Percentiles rank a stretch among this genome's conserved stretches.
Evolutionary conservation across 2,888 invertebrate species (phyloP).

Genomic region (Acanthosepion esculentum): DNA sequence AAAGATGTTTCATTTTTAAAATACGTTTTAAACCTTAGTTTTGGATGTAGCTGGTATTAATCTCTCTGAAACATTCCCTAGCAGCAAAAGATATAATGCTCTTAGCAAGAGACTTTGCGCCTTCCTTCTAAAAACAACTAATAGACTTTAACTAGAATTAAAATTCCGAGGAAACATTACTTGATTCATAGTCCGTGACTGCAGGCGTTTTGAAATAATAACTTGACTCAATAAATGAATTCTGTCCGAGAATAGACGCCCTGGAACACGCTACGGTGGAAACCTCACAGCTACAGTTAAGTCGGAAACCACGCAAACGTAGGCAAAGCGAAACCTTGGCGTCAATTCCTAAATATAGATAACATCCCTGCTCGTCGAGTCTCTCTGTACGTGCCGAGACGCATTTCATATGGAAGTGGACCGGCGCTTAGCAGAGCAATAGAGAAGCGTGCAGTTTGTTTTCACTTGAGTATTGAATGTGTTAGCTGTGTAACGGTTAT

Average conservation of each 20-base stretch:
- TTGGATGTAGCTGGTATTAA: no score
- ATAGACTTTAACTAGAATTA: neutral
- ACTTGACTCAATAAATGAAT: neutral
- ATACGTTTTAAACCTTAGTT: no score
- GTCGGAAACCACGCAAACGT: neutral
- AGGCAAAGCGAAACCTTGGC: constrained; percentile 6
- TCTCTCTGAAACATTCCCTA: no score
- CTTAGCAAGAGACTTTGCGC: neutral
- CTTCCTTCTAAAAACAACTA: neutral
- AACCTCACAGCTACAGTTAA: neutral
- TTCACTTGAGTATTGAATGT: neutral
- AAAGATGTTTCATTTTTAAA: no score
- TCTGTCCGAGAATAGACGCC: neutral
- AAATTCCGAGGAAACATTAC: neutral
- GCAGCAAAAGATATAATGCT: no score
- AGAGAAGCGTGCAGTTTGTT: neutral
- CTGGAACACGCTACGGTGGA: neutral
- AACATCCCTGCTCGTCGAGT: neutral
- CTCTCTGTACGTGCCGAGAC: neutral
- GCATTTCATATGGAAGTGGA: neutral
- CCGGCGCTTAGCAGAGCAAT: neutral
- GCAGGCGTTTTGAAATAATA: neutral
- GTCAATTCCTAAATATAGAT: neutral
- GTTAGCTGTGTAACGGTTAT: no score
- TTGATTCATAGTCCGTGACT: neutral